phyloP scores from a whole-genome alignment of 2,113 vertebrate genomes.

The Aphelocoma coerulescens region DNA sequence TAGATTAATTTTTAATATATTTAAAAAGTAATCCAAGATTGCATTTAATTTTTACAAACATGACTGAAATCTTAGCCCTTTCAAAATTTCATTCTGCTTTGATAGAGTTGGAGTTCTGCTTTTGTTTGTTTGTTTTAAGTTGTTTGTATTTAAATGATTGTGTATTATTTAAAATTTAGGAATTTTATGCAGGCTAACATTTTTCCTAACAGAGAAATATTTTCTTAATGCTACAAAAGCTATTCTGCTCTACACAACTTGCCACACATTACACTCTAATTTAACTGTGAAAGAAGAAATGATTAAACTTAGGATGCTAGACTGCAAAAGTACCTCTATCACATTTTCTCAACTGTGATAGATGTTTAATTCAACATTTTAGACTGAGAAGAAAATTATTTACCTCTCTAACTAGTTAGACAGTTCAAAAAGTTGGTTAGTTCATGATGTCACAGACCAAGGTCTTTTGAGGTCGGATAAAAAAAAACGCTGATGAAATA shows the following conservation, averaged over 20 bases:
- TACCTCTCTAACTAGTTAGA: background rate
- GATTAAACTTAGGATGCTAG: background rate
- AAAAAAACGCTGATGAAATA: background rate
- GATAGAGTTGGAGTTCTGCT: background rate
- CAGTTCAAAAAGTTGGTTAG: background rate
- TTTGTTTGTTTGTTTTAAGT: background rate
- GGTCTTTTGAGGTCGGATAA: background rate
- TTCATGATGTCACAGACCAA: background rate
- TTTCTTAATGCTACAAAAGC: background rate
- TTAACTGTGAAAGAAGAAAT: background rate
- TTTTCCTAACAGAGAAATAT: background rate
- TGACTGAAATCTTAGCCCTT: background rate
- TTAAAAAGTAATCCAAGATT: background rate
- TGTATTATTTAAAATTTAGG: background rate
- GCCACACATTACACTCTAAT: background rate
- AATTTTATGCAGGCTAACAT: background rate
- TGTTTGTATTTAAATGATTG: background rate
- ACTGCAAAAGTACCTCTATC: background rate
- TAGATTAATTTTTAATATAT: background rate
- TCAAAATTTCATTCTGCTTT: background rate
- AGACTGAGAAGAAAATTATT: background rate
- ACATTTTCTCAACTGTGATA: background rate
- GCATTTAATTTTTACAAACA: background rate
- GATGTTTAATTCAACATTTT: background rate
- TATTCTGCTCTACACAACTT: background rate